Base-by-base conservation (phyloP, 2,888 invertebrate genomes). In the Rotaria sp. region DNA sequence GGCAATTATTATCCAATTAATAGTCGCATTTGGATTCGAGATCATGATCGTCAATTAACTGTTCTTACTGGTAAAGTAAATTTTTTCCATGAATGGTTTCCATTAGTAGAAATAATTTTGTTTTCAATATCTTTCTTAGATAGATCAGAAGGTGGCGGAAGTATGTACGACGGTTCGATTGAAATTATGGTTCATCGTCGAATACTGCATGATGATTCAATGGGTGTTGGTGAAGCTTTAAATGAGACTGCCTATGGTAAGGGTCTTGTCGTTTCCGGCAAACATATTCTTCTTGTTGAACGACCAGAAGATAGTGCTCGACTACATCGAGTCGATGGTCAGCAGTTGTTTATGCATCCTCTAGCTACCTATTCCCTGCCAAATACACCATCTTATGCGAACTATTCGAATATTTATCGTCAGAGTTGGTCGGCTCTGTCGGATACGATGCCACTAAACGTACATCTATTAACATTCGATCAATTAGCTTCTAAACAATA, bases 191-290 rank as follows among this genome's bases (percentile, higher is more conserved):
- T 45, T 45, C 45, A 45, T 45, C 45, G 45, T 86, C 93, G 96
- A 80, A 91, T 95, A 38, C 89, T 96, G 1, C 93, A 93, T 86
- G 98, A 99, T 89, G 98, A 99, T 90, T 94, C 94, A 0, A 96
- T 96, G 89, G 98, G 98, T 0, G 97, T 98, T 0, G 95, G 93
- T 0, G 97, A 98, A 91, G 94, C 96, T 0, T 91, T 98, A 0
- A 95, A 96, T 89, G 98, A 99, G 91, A 93, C 93, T 7, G 92
- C 92, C n/a, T 88, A 88, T n/a, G 91, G 90, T n/a, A n/a, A n/a
- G n/a, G n/a, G n/a, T n/a, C n/a, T n/a, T n/a, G n/a, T n/a, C n/a
- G n/a, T n/a, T n/a, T 89, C 90, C 89, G 91, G 91, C 89, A 87
- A 84, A 85, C 87, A 88, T 74, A 88, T 85, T 84, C 41, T 87